Evolutionary conservation across 1,140 invertebrate genomes (phyloP).

Genomic region (Brachionus asplanchnoidis): DNA sequence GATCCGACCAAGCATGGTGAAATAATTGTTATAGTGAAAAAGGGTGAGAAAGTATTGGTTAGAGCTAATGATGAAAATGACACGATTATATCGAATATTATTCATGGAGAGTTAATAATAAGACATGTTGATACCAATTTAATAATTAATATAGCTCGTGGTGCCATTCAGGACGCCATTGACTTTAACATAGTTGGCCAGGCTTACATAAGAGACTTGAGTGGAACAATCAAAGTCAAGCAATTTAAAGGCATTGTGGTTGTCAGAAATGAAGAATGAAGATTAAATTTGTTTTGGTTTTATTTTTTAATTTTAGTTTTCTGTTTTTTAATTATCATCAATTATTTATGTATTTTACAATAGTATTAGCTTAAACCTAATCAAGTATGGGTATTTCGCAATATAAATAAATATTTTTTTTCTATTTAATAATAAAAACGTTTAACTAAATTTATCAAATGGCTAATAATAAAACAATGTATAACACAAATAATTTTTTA

Average conservation of each 20-base stretch:
- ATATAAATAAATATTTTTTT: neutral
- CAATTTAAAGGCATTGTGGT: slow-evolving; percentile 38
- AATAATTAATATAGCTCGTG: slow-evolving; percentile 21
- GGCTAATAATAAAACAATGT: too few species aligned
- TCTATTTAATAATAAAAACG: neutral
- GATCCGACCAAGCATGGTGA: slow-evolving; percentile 29
- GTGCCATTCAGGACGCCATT: slow-evolving; percentile 11
- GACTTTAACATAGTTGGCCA: slow-evolving; percentile 31
- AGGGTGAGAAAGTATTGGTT: slow-evolving; percentile 6
- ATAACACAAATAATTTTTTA: too few species aligned
- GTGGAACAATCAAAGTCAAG: slow-evolving; percentile 31
- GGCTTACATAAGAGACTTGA: slow-evolving; percentile 27
- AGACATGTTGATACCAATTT: slow-evolving; percentile 38
- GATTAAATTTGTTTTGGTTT: neutral
- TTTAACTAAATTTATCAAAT: neutral
- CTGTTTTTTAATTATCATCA: neutral
- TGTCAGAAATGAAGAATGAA: slow-evolving; percentile 35
- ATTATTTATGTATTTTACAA: slow-evolving; percentile 13
- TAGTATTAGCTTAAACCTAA: neutral
- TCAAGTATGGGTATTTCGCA: neutral
- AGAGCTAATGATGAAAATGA: slow-evolving; percentile 27
- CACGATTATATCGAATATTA: slow-evolving; percentile 31
- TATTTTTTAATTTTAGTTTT: neutral
- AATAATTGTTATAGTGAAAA: slow-evolving; percentile 32
- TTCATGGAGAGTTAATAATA: slow-evolving; percentile 25